phyloP scores from a whole-genome alignment of 1,140 invertebrate species.

The Yoshiicerus persimilis region DNA sequence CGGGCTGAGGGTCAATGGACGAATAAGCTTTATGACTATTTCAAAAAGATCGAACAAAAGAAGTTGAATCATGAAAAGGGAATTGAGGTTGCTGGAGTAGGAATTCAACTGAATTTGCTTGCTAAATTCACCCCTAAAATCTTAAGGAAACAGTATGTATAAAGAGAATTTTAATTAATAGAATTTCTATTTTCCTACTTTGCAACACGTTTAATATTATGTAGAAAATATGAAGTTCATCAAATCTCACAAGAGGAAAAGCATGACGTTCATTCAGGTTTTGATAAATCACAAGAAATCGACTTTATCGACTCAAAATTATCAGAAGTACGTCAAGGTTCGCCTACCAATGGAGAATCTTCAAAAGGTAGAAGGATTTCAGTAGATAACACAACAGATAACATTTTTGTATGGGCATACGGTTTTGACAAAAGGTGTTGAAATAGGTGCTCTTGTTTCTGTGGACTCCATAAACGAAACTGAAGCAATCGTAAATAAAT shows the following conservation, averaged over 20 bases:
- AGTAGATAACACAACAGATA: background rate
- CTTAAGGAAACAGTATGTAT: background rate
- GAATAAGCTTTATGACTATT: constrained; percentile 82
- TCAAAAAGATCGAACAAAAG: constrained; percentile 65
- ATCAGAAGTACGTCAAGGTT: background rate
- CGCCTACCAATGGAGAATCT: background rate
- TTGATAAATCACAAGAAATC: background rate
- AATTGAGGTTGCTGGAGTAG: background rate
- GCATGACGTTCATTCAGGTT: background rate
- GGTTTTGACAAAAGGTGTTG: too few relatives aligned
- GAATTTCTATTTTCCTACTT: too few relatives aligned
- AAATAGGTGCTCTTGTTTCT: constrained; percentile 25
- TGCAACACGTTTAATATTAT: too few relatives aligned
- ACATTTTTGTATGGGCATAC: too few relatives aligned
- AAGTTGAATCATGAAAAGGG: constrained; percentile 27
- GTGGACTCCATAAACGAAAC: constrained; percentile 33
- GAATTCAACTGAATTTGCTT: background rate
- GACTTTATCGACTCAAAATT: background rate
- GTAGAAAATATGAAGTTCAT: background rate
- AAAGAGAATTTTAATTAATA: too few relatives aligned
- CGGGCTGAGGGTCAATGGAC: constrained; percentile 94
- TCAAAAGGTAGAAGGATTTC: background rate
- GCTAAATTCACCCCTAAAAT: too few relatives aligned
- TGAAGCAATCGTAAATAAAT: constrained; percentile 34
- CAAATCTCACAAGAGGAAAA: background rate